Evolutionary conservation across 2,113 vertebrate genomes (phyloP).

Genomic region (Epinephelus cyanopodus): DNA sequence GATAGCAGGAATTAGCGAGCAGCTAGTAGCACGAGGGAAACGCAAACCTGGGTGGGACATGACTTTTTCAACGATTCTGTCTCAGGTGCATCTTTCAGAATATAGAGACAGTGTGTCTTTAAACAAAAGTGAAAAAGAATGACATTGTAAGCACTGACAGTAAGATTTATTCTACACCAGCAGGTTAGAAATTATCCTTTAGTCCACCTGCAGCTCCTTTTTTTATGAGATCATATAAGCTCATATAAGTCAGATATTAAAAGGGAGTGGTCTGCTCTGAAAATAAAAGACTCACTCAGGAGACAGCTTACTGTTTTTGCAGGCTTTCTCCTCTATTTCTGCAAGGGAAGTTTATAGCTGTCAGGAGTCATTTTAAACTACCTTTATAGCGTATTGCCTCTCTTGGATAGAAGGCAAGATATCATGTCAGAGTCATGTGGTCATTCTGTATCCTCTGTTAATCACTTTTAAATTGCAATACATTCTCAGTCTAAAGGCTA

Average conservation of each 20-base stretch:
- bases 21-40: too few relatives aligned
- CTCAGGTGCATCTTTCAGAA: too few relatives aligned
- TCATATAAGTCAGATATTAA: neutral
- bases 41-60: too few relatives aligned
- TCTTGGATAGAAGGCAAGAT: neutral
- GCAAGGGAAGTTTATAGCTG: neutral
- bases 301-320: neutral
- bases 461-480: neutral
- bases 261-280: neutral
- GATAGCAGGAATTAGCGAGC: too few relatives aligned
- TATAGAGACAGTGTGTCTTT: too few relatives aligned
- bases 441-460: neutral
- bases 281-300: conserved; percentile 22
- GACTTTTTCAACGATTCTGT: too few relatives aligned
- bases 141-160: neutral
- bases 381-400: conserved; percentile 1
- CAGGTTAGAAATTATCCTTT: neutral
- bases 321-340: neutral
- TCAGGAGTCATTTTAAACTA: neutral
- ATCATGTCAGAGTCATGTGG: neutral
- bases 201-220: neutral
- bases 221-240: neutral
- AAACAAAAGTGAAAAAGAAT: neutral
- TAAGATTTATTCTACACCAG: neutral
- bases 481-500: neutral